These are phyloP conservation scores for Pygocentrus nattereri DNA, from an alignment of 2,797 vertebrate genomes.

Conservation along the genomic window DNA sequence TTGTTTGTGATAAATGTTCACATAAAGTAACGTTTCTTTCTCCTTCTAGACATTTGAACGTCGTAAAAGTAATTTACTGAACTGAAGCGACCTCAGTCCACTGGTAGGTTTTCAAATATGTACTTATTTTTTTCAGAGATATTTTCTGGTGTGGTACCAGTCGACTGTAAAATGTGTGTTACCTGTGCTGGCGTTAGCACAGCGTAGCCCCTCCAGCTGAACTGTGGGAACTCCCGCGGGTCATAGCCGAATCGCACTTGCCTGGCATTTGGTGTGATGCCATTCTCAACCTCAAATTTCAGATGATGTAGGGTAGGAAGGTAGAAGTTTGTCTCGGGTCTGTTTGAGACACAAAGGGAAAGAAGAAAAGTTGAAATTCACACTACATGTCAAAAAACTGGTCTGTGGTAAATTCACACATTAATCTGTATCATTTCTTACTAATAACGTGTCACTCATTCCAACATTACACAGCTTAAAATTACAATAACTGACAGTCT, in stretches of 20 bases:
- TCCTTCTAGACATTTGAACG: too few relatives aligned
- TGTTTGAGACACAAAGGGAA: conserved; percentile 62
- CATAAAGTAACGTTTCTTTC: too few relatives aligned
- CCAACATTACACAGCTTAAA: too few relatives aligned
- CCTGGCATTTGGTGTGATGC: conserved; percentile 78
- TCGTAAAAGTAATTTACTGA: too few relatives aligned
- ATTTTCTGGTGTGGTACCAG: background rate
- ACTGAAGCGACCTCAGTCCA: too few relatives aligned
- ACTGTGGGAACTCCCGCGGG: conserved; percentile 84
- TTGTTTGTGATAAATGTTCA: too few relatives aligned
- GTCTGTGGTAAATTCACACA: too few relatives aligned
- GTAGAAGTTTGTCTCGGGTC: conserved; percentile 83
- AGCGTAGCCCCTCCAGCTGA: conserved; percentile 94
- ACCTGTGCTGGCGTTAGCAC: conserved; percentile 89
- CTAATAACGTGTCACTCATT: too few relatives aligned
- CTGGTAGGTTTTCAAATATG: background rate
- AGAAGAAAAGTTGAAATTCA: background rate
- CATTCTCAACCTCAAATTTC: conserved; percentile 92
- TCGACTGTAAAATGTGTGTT: conserved; percentile 49
- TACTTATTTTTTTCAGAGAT: background rate
- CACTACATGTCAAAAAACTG: too few relatives aligned
- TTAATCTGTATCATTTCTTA: too few relatives aligned
- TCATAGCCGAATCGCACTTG: conserved; percentile 87
- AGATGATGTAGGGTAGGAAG: conserved; percentile 91
- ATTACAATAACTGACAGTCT: too few relatives aligned